phyloP scores from a whole-genome alignment of 1,140 invertebrate species.

The Nebria ingens region DNA sequence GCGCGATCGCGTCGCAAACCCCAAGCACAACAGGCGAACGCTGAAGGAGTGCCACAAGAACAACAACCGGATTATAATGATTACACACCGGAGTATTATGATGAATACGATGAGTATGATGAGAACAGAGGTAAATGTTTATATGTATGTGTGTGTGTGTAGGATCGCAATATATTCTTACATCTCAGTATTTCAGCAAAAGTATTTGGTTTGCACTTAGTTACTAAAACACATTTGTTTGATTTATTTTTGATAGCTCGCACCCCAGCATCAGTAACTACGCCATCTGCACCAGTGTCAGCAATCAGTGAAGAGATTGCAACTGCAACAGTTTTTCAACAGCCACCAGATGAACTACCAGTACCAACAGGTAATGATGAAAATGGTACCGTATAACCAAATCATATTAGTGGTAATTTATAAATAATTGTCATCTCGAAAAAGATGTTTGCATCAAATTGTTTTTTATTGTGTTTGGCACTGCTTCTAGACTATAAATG shows the following conservation, averaged over 20 bases:
- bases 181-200: too few species aligned
- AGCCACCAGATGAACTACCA: conserved; percentile 27
- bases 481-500: neutral
- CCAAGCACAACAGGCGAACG: conserved; percentile 7
- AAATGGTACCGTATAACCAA: conserved; percentile 24
- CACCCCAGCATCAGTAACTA: conserved; percentile 5
- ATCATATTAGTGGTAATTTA: conserved; percentile 22
- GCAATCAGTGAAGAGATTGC: neutral
- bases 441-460: conserved; percentile 16
- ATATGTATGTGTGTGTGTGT: too few species aligned
- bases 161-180: too few species aligned
- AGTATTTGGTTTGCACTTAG: too few species aligned
- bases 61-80: conserved; percentile 22
- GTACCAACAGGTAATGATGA: conserved; percentile 20
- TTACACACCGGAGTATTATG: conserved; percentile 21
- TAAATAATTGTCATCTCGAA: conserved; percentile 20
- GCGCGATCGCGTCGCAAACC: neutral
- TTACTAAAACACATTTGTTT: conserved; percentile 9
- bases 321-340: conserved; percentile 20
- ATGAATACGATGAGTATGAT: conserved; percentile 18
- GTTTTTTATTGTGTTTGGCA: too few species aligned
- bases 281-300: neutral
- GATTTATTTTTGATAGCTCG: neutral
- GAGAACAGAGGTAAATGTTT: conserved; percentile 19
- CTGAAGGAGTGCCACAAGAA: neutral